phyloP scores from a whole-genome alignment of 1,140 invertebrate species.

The Trachymyrmex cornetzi region DNA sequence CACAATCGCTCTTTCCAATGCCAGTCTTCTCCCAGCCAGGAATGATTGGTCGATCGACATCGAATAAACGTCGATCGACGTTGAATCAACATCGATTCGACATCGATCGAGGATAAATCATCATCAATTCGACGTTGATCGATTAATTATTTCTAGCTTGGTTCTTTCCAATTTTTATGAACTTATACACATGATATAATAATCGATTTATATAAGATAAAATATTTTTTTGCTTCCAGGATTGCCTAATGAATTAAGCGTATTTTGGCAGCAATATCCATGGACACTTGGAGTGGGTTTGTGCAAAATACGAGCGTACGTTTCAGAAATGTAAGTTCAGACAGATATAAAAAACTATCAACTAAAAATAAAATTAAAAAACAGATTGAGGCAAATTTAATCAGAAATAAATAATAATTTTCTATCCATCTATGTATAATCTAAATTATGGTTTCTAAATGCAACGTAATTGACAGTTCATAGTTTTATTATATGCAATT shows the following conservation, averaged over 20 bases:
- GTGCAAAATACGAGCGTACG: conserved; percentile 93
- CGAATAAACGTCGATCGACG: too few species aligned
- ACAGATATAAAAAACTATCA: background rate
- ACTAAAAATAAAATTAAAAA: background rate
- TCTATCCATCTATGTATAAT: too few species aligned
- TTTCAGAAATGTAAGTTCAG: conserved; percentile 83
- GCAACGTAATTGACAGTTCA: background rate
- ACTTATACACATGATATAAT: background rate
- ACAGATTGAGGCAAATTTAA: background rate
- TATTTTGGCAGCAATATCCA: conserved; percentile 97
- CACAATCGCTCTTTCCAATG: background rate
- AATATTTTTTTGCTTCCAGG: conserved; percentile 87
- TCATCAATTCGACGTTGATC: too few species aligned
- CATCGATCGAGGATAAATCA: too few species aligned
- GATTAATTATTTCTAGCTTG: too few species aligned
- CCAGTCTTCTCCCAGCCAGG: background rate
- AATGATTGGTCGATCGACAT: too few species aligned
- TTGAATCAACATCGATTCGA: too few species aligned
- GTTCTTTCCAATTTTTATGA: background rate
- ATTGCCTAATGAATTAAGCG: conserved; percentile 93
- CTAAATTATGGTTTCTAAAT: background rate
- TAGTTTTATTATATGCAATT: background rate
- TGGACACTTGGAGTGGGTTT: conserved; percentile 93
- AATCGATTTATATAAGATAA: background rate
- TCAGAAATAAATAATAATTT: too few species aligned